Evolutionary conservation across 2,888 invertebrate genomes (phyloP), one percentile per base, ranked within the genome.

Genomic region (Andrena praecox): DNA sequence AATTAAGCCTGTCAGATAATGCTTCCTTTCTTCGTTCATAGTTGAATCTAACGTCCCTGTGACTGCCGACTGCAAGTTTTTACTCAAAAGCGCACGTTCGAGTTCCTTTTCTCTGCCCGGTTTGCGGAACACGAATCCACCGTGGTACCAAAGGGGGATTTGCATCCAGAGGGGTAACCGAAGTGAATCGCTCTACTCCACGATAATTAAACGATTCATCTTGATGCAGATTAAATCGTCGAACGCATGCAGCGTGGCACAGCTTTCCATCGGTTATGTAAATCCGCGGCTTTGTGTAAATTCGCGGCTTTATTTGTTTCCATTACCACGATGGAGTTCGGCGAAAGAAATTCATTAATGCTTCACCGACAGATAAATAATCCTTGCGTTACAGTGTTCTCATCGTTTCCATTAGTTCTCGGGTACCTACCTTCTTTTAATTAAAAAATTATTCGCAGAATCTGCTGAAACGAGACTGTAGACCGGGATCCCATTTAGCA

Each of bases 171-270:
- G 33, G 33, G 24, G 66, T 35, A n/a, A 59, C 59, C 56, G 42
- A 31, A 27, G 52, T 54, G 64, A 20, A 69, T 69, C 59, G 24
- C 52, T 79, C 67, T 42, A 54, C 70, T 33, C 60, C 24, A 24
- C 27, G 69, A 73, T 79, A 81, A 81, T 74, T 79, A 79, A 81
- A 67, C 66, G 66, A 66, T 70, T 70, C 73, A 63, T 66, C 73
- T 66, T 64, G 69, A 66, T 59, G 73, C 31, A 54, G 59, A 81
- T 81, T 80, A 70, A 70, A 79, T 31, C 60, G 35, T 52, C 68
- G 29, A 54, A 56, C 56, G 27, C 50, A 29, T 27, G 12, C 16
- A 29, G 8, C 42, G 50, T 31, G 16, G 8, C 56, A 52, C 52
- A 33, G 52, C 70, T 79, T 63, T 24, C 66, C 50, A 24, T 66